Evolutionary conservation across 2,797 vertebrate species (phyloP), one percentile per base, ranked within the genome.

Genomic region (Lithobates sylvaticus): DNA sequence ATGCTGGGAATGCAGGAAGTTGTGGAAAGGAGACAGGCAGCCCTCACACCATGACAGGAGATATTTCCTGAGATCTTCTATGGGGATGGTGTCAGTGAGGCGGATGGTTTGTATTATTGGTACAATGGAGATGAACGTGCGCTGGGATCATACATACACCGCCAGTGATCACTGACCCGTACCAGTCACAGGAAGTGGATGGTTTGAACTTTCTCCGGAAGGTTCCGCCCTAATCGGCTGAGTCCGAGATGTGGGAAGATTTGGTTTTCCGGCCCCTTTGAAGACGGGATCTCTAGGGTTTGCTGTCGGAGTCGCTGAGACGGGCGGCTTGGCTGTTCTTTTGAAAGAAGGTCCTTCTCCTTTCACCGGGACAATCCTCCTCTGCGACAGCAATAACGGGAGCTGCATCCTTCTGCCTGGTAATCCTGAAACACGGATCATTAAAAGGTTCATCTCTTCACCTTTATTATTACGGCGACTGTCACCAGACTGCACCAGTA

Each of bases 381-480:
- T 76, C 47, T n/a, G 64, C 3, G 39, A 7, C 3, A 5, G 23
- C 3, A 50, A 6, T 68, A 39, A 1, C 9, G 64, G 27, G 26
- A 47, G 0, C 15, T 39, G 80, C 9, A 0, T 5, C 39, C 5
- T 84, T 21, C 39, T 65, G 12, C 32, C 39, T 15, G 23, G 39
- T 26, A 68, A 69, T 16, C 81, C 81, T 84, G 32, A 18, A 72
- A 72, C 64, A 68, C 44, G 15, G 15, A 18, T 50, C 15, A 18
- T 3, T 3, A 54, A 5, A 18, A n/a, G n/a, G 2, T 15, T 13
- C 2, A 15, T 50, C 47, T 15, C 47, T 50, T 47, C 13, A 12
- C 12, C 1, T 2, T 50, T 15, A 15, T 50, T 16, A 50, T 50
- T 16, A 50, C 12, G 29, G 29, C 2, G 10, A 10, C 13, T 47